Conservation (phyloP, 2,113 vertebrate species). For the Ursus arctos region DNA sequence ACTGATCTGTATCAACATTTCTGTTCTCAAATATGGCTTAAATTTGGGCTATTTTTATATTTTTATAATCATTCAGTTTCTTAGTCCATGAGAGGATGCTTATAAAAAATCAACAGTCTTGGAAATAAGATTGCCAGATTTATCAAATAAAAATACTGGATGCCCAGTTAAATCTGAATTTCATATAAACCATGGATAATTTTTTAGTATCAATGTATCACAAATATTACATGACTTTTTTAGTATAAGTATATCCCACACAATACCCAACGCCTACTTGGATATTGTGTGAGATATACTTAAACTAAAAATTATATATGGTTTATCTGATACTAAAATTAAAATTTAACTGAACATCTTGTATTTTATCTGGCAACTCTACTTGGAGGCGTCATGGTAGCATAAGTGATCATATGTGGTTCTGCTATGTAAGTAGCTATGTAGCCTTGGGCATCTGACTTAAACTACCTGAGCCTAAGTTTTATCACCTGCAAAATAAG, state of each 20-base stretch:
- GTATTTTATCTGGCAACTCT: background rate
- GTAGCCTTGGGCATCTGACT: background rate
- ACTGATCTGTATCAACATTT: slow-evolving; percentile 8
- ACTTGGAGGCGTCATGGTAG: background rate
- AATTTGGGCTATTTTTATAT: background rate
- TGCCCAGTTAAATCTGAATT: slow-evolving; percentile 47
- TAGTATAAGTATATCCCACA: background rate
- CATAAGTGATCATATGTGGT: background rate
- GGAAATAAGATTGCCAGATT: background rate
- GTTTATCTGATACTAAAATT: slow-evolving; percentile 18
- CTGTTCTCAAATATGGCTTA: slow-evolving; percentile 13
- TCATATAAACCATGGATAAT: background rate
- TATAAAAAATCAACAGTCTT: slow-evolving; percentile 7
- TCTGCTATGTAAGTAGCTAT: background rate
- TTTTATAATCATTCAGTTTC: slow-evolving; percentile 16
- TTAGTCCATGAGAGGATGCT: slow-evolving; percentile 2
- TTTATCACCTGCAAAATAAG: slow-evolving; percentile 36
- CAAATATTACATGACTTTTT: background rate
- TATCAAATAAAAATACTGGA: slow-evolving; percentile 27
- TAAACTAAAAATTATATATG: background rate
- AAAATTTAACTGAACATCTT: background rate
- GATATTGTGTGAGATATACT: background rate
- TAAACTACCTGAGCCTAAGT: slow-evolving; percentile 21
- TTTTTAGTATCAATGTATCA: background rate
- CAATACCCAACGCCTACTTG: background rate